Percentiles rank a stretch among this genome's conserved stretches.
Conservation (phyloP, 2,888 invertebrate genomes). For the Osedax frankpressi region DNA sequence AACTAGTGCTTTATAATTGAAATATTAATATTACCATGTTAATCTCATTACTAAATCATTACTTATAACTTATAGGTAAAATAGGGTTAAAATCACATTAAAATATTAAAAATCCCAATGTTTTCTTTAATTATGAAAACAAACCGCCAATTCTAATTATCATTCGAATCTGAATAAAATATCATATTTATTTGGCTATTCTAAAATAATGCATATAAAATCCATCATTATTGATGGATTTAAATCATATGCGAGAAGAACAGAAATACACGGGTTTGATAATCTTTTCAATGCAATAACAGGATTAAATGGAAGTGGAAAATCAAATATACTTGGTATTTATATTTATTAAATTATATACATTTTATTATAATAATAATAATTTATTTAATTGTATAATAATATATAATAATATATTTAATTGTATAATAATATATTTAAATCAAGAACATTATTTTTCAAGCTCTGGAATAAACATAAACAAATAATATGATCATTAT, state of each 20-base stretch:
- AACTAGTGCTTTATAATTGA: too few species aligned
- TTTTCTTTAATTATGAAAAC: too few species aligned
- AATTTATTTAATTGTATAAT: background rate
- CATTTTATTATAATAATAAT: background rate
- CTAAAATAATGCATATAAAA: constrained; percentile 28
- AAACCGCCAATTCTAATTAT: too few species aligned
- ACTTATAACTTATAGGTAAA: too few species aligned
- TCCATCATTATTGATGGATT: constrained; percentile 56
- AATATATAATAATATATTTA: background rate
- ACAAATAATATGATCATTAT: background rate
- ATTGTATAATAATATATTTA: background rate
- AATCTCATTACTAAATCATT: too few species aligned
- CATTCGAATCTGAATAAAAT: background rate
- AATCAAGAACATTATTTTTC: background rate
- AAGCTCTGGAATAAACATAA: background rate
- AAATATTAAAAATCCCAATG: too few species aligned
- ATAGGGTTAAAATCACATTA: too few species aligned
- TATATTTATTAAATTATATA: background rate
- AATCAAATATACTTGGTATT: constrained; percentile 81
- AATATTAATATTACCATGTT: too few species aligned
- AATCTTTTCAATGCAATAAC: constrained; percentile 92
- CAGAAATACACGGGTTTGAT: constrained; percentile 83
- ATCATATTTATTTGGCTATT: background rate
- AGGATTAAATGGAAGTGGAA: constrained; percentile 91
- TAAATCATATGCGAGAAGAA: constrained; percentile 86